Evolutionary conservation across 2,888 invertebrate species (phyloP), one percentile per base, ranked within the genome.

Genomic region (Andrena camellia): DNA sequence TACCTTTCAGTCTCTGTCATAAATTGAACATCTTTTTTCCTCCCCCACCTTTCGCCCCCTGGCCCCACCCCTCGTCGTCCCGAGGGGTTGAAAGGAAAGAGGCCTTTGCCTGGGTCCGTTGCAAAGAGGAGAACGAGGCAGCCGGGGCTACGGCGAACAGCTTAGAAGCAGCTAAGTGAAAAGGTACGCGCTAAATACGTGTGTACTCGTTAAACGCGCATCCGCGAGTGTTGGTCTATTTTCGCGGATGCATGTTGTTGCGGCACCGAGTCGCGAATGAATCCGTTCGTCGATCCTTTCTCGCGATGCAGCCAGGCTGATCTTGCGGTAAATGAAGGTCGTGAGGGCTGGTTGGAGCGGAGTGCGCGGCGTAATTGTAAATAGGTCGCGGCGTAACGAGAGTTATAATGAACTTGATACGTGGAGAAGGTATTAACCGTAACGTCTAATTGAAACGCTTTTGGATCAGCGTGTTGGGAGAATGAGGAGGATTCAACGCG

Each of bases 161-260:
- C 33, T 68, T n/a, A 68, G 67, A 26, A 23, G 62, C 48, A 42
- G 23, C 26, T 42, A 23, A 31, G 42, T 68, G 68, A 79, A 63
- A 63, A 33, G 57, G 29, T 59, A 29, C 42, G 52, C 23, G 68
- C 35, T 78, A 79, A 79, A 78, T 79, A 57, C 42, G 5, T 17
- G 42, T 54, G 68, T 42, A 23, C 78, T 78, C 78, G 57, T 78
- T 78, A 63, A 78, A 78, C 62, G 78, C 68, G 26, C 62, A 17
- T 20, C 26, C 35, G 31, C 10, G 59, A 23, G 31, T 48, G 48
- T 50, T 75, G 66, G 66, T 48, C 23, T 29, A 13, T 62, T 78
- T 78, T 60, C 78, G 52, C 62, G 42, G 26, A 54, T 42, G 29
- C 67, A 17, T 13, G 35, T 48, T 48, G 48, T 29, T 8, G 26